Evolutionary conservation across 2,888 invertebrate species (phyloP).

Genomic region (Graphium colonna): DNA sequence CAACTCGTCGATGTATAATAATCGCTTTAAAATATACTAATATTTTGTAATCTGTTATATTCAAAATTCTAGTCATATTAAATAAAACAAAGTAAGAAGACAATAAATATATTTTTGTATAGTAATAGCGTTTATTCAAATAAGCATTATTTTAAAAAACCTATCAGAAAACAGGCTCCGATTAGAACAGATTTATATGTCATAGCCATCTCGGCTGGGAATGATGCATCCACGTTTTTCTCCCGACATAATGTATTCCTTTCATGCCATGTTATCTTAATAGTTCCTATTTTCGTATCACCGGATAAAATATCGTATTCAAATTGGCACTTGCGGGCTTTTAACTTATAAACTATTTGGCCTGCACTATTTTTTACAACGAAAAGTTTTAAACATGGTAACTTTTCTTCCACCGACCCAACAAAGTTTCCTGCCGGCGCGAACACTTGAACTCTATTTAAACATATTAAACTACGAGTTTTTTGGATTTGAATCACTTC

Average conservation of each 20-base stretch:
- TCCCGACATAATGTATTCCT: slow-evolving; percentile 19
- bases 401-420: slow-evolving; percentile 41
- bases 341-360: slow-evolving; percentile 37
- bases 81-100: neutral
- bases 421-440: slow-evolving; percentile 51
- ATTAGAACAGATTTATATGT: slow-evolving; percentile 45
- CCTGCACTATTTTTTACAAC: slow-evolving; percentile 38
- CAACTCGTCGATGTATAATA: too few relatives aligned
- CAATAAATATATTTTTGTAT: neutral
- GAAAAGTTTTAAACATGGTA: slow-evolving; percentile 33
- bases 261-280: slow-evolving; percentile 35
- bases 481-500: slow-evolving; percentile 49
- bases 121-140: neutral
- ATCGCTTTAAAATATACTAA: too few relatives aligned
- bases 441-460: slow-evolving; percentile 43
- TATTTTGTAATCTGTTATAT: neutral
- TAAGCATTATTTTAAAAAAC: slow-evolving; percentile 23
- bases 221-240: slow-evolving; percentile 38
- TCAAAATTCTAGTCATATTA: too few relatives aligned
- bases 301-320: slow-evolving; percentile 35
- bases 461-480: slow-evolving; percentile 30
- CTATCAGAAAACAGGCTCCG: slow-evolving; percentile 51
- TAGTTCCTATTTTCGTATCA: slow-evolving; percentile 38
- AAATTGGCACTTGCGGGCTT: slow-evolving; percentile 27
- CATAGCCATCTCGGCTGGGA: slow-evolving; percentile 42